These are phyloP conservation scores for Parnassius apollo DNA, from an alignment of 2,888 invertebrate genomes.

Conservation along the genomic window DNA sequence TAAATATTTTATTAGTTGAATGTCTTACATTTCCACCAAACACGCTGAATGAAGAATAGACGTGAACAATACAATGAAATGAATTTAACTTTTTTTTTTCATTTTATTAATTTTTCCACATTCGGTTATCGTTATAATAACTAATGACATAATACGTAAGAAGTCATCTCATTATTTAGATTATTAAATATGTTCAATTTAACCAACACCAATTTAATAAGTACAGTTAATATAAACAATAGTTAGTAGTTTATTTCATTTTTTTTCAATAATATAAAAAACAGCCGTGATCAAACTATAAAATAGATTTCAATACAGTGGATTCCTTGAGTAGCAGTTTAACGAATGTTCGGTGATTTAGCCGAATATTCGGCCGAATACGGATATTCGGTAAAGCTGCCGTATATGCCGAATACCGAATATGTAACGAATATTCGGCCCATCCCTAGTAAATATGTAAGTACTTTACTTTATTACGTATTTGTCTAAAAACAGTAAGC, in stretches of 20 bases:
- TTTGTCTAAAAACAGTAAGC: no score
- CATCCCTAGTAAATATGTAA: no score
- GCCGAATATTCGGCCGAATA: no score
- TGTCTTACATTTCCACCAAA: constrained; percentile 68
- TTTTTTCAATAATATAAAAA: not conserved
- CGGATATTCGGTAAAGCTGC: no score
- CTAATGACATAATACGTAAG: constrained; percentile 48
- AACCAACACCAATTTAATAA: not conserved
- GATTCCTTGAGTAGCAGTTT: no score
- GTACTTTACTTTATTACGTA: no score
- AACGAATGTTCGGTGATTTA: no score
- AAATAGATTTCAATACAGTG: no score
- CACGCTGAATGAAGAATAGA: constrained; percentile 71
- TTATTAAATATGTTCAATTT: constrained; percentile 56
- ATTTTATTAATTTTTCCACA: constrained; percentile 47
- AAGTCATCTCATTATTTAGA: constrained; percentile 65
- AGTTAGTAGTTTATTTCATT: not conserved
- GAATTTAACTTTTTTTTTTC: constrained; percentile 42
- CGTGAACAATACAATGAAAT: constrained; percentile 67
- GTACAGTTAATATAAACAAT: constrained; percentile 22
- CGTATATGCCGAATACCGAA: no score
- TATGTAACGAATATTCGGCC: no score
- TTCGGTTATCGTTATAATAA: constrained; percentile 61
- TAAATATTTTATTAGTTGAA: constrained; percentile 61
- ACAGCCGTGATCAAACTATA: not conserved